Evolutionary conservation across 2,888 invertebrate species (phyloP).

Genomic region (Callyntrura guangdongensis): DNA sequence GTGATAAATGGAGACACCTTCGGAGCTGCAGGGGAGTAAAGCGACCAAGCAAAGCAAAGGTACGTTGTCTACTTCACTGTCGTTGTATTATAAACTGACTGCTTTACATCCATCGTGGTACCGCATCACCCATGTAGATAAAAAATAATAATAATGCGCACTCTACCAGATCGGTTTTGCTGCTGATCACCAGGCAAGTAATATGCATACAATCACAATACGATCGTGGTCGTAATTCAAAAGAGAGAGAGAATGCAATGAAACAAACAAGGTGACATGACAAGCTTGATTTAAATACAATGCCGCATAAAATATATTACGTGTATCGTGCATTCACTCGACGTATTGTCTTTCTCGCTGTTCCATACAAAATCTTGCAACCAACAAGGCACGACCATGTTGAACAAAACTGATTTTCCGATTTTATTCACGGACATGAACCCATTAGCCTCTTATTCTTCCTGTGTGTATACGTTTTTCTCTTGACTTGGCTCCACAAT

Average conservation of each 20-base stretch:
- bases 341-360: conserved; percentile 13
- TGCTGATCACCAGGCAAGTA: neutral
- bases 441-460: conserved; percentile 21
- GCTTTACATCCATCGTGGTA: neutral
- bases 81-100: neutral
- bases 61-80: conserved; percentile 87
- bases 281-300: conserved; percentile 56
- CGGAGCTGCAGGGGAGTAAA: conserved; percentile 87
- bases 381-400: conserved; percentile 35
- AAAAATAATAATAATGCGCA: neutral
- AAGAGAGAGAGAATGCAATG: neutral
- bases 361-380: neutral
- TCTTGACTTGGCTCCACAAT: neutral
- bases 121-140: neutral
- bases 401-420: conserved; percentile 50
- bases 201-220: neutral
- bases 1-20: conserved; percentile 85
- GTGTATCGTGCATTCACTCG: neutral
- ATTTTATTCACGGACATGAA: conserved; percentile 57
- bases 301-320: conserved; percentile 14
- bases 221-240: neutral
- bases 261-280: conserved; percentile 32
- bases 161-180: neutral
- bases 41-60: conserved; percentile 99
- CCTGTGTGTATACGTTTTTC: neutral